Conservation (phyloP, 1,140 invertebrate genomes). For the Drusus annulatus region DNA sequence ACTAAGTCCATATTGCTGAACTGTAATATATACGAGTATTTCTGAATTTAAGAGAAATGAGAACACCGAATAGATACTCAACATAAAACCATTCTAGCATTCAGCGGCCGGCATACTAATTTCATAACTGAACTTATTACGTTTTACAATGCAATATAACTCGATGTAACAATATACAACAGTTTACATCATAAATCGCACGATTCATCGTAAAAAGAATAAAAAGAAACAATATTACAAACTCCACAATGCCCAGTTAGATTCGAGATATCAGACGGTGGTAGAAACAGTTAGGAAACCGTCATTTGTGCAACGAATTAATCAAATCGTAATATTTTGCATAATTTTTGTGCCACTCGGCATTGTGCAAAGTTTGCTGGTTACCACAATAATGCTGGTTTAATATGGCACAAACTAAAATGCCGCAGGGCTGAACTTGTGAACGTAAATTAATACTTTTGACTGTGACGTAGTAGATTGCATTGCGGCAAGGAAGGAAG, state of each 20-base stretch:
- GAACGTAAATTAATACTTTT: background rate
- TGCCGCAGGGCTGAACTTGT: background rate
- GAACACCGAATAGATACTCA: too few species aligned
- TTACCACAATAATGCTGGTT: conserved; percentile 12
- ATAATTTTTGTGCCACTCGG: conserved; percentile 19
- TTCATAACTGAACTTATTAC: background rate
- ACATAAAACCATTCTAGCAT: too few species aligned
- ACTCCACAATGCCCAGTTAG: background rate
- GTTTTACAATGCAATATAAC: background rate
- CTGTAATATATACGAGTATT: too few species aligned
- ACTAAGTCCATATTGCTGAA: too few species aligned
- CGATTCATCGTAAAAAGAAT: too few species aligned
- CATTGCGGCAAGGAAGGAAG: too few species aligned
- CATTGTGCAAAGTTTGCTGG: conserved; percentile 1
- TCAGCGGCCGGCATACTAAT: background rate
- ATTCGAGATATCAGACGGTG: conserved; percentile 5
- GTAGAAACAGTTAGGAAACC: background rate
- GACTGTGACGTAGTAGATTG: background rate
- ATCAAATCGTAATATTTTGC: conserved; percentile 13
- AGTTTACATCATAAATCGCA: too few species aligned
- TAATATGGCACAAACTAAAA: background rate
- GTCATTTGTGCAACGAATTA: conserved; percentile 11
- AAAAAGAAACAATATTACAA: background rate
- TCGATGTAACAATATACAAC: too few species aligned
- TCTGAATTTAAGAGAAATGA: too few species aligned